Percentiles rank a stretch among this genome's conserved stretches.
These are phyloP conservation scores for Tinamus major DNA, from an alignment of 2,797 vertebrate genomes.

Conservation along the genomic window DNA sequence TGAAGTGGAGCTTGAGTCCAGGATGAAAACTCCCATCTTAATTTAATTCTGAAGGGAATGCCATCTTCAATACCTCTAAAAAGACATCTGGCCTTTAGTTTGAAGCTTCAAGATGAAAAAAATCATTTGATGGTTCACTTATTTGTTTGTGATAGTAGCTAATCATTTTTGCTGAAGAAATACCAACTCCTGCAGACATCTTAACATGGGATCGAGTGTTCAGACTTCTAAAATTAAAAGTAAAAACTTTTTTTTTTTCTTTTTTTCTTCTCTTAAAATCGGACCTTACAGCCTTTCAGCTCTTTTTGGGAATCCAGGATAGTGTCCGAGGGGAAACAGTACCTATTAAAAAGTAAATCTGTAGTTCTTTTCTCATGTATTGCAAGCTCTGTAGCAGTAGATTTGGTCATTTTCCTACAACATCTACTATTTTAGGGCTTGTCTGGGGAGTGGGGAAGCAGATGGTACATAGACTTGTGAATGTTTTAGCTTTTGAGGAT, in stretches of 20 bases:
- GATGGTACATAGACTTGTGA: not conserved
- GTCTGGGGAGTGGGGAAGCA: not conserved
- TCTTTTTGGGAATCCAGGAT: not conserved
- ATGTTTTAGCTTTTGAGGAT: not conserved
- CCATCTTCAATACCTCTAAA: not conserved
- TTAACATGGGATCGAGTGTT: not conserved
- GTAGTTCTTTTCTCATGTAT: not conserved
- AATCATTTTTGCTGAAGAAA: not conserved
- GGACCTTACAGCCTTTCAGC: not conserved
- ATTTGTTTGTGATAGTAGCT: not conserved
- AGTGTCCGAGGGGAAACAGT: not conserved
- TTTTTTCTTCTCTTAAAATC: not conserved
- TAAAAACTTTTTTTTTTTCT: not conserved
- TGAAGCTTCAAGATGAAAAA: not conserved
- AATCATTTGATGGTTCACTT: not conserved
- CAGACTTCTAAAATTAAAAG: not conserved
- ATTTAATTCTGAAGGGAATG: not conserved
- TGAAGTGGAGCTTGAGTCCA: not conserved
- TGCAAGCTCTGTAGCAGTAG: not conserved
- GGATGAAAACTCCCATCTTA: not conserved
- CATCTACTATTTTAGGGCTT: not conserved
- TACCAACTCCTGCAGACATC: not conserved
- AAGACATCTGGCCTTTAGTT: not conserved
- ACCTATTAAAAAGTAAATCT: conserved; percentile 13
- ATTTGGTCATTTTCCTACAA: not conserved